These are phyloP conservation scores for Marmota flaviventris DNA, from an alignment of 2,113 vertebrate genomes.

Conservation along the genomic window DNA sequence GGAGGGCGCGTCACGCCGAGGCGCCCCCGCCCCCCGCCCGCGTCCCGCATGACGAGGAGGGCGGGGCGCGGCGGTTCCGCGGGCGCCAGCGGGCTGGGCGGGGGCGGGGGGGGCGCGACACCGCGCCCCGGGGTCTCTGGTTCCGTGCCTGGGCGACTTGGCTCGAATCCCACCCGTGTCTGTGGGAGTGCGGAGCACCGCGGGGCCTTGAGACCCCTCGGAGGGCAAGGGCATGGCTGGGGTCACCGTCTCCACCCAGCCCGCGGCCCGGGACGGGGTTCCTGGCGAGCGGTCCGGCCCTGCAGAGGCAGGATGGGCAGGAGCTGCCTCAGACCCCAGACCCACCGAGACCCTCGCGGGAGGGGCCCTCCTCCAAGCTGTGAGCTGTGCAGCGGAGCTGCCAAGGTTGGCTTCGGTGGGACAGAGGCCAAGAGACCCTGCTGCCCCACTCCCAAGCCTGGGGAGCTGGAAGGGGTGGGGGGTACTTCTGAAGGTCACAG, in stretches of 20 bases:
- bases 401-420: not conserved
- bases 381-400: not conserved
- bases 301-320: too few species aligned
- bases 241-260: not conserved
- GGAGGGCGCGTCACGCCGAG: slow-evolving; percentile 76
- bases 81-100: not conserved
- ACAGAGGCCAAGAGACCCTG: not conserved
- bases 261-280: too few species aligned
- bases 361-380: not conserved
- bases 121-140: not conserved
- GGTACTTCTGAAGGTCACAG: slow-evolving; percentile 64
- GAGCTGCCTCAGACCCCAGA: not conserved
- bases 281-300: not conserved
- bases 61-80: slow-evolving; percentile 53
- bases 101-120: not conserved
- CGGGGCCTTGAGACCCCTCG: not conserved
- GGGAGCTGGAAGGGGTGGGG: not conserved
- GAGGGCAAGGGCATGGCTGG: not conserved
- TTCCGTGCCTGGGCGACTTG: not conserved
- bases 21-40: slow-evolving; percentile 70
- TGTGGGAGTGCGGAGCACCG: not conserved
- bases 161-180: not conserved
- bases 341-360: not conserved
- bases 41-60: slow-evolving; percentile 74
- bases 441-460: too few species aligned